These are phyloP conservation scores for Sebastes aleutianus DNA, from an alignment of 2,797 vertebrate genomes.

Conservation along the genomic window DNA sequence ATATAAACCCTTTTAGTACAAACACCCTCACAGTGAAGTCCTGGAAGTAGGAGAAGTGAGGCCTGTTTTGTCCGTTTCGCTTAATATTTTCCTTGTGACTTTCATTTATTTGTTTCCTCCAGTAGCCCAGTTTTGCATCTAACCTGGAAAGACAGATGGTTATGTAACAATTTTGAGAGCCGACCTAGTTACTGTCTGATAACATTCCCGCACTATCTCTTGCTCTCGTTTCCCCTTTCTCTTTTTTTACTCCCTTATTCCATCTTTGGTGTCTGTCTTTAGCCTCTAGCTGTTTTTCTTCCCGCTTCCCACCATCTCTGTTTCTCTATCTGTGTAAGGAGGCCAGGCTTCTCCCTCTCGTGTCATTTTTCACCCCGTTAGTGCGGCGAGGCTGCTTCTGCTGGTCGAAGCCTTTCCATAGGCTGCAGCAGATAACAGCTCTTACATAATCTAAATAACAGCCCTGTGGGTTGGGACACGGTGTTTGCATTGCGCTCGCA, in stretches of 20 bases:
- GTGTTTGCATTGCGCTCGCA: conserved; percentile 46
- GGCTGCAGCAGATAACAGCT: conserved; percentile 64
- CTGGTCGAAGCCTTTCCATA: conserved; percentile 58
- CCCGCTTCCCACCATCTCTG: not conserved
- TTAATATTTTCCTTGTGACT: conserved; percentile 48
- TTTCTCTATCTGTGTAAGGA: conserved; percentile 62
- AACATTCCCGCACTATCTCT: conserved; percentile 45
- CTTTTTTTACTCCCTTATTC: conserved; percentile 25
- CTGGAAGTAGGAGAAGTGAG: conserved; percentile 3
- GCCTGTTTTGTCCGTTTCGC: conserved; percentile 27
- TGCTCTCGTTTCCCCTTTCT: conserved; percentile 31
- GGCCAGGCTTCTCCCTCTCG: conserved; percentile 64
- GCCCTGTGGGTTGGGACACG: conserved; percentile 53
- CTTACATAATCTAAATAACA: conserved; percentile 77
- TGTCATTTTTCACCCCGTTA: conserved; percentile 60
- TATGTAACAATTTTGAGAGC: conserved; percentile 75
- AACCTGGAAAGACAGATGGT: conserved; percentile 74
- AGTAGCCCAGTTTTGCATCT: conserved; percentile 63
- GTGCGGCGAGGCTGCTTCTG: conserved; percentile 46
- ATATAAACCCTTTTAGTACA: not conserved
- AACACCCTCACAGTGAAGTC: not conserved
- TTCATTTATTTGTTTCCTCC: conserved; percentile 54
- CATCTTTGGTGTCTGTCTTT: conserved; percentile 32
- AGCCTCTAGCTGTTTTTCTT: not conserved
- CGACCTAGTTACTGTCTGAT: conserved; percentile 73